Evolutionary conservation across 2,888 invertebrate genomes (phyloP).

Genomic region (Bibio marci): DNA sequence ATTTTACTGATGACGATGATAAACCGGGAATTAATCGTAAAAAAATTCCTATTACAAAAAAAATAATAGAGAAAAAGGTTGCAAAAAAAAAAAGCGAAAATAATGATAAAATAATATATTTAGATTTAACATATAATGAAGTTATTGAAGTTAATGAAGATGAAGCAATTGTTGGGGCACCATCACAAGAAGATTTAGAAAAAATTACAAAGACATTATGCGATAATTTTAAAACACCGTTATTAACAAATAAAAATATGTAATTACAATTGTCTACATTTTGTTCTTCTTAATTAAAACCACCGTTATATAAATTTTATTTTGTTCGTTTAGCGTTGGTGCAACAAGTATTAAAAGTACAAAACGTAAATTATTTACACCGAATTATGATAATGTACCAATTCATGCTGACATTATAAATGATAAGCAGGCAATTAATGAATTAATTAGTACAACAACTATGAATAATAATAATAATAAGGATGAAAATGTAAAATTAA

Average conservation of each 20-base stretch:
- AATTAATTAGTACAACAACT: no score
- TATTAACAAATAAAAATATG: not conserved
- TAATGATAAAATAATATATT: conserved; percentile 17
- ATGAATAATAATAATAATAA: no score
- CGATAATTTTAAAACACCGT: not conserved
- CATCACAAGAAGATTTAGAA: conserved; percentile 15
- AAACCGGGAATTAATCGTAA: not conserved
- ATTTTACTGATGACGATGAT: not conserved
- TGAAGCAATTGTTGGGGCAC: no score
- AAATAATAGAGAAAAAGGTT: not conserved
- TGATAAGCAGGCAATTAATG: not conserved
- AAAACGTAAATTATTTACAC: conserved; percentile 23
- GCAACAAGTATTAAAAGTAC: conserved; percentile 8
- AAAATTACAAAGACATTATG: no score
- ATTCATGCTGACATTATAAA: conserved; percentile 10
- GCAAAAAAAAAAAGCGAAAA: conserved; percentile 4
- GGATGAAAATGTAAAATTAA: not conserved
- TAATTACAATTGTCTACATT: not conserved
- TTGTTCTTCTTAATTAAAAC: not conserved
- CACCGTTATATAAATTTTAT: not conserved
- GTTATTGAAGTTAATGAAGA: conserved; percentile 18
- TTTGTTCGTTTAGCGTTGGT: not conserved
- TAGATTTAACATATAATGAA: conserved; percentile 19
- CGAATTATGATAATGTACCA: conserved; percentile 15
- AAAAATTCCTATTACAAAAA: not conserved